phyloP scores from a whole-genome alignment of 2,113 vertebrate genomes.

The Chaetorhynchus papuensis region DNA sequence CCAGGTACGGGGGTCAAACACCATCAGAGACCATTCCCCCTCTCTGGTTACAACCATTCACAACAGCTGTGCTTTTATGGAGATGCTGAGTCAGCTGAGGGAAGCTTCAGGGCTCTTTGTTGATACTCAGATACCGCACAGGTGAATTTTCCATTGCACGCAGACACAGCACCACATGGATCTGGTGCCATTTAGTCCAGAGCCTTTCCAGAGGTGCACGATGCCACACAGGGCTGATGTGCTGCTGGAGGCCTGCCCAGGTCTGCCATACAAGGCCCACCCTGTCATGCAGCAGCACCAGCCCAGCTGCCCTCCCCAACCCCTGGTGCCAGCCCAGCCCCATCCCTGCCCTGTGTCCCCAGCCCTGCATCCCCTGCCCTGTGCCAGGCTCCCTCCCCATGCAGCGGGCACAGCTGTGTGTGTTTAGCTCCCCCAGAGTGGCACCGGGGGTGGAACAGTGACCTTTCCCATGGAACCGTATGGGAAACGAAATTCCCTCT shows the following conservation, averaged over 20 bases:
- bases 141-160: not conserved
- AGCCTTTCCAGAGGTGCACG: not conserved
- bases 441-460: not conserved
- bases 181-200: not conserved
- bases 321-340: not conserved
- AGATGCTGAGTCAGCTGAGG: not conserved
- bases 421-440: constrained; percentile 2
- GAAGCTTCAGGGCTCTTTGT: not conserved
- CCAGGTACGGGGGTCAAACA: not conserved
- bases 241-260: not conserved
- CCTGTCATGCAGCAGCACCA: not conserved
- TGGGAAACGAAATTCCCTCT: constrained; percentile 52
- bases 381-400: not conserved
- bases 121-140: not conserved
- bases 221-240: not conserved
- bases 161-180: not conserved
- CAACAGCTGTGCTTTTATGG: not conserved
- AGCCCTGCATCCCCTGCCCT: not conserved
- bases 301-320: not conserved
- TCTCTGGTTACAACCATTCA: not conserved
- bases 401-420: not conserved
- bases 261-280: not conserved
- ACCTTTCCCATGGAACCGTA: constrained; percentile 30
- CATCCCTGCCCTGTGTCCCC: not conserved
- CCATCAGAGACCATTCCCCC: not conserved